Conservation (phyloP, 2,888 invertebrate genomes). For the Keiferia lycopersicella region DNA sequence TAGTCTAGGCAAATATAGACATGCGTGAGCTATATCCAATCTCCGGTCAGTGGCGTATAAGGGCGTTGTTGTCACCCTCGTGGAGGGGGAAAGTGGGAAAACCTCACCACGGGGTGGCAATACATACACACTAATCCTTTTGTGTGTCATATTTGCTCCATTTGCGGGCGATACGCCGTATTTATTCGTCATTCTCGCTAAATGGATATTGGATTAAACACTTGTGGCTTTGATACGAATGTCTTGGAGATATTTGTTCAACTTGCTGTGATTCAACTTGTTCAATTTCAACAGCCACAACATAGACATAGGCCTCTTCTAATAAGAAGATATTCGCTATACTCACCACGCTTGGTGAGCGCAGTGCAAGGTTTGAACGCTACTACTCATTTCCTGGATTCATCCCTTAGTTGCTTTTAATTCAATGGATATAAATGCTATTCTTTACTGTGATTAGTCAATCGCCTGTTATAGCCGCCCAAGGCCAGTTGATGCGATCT, state of each 20-base stretch:
- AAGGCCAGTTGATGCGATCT: not conserved
- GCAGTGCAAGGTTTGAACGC: no score
- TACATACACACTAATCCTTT: slow-evolving; percentile 32
- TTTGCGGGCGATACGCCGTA: slow-evolving; percentile 21
- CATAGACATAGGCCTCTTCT: no score
- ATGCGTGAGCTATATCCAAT: slow-evolving; percentile 48
- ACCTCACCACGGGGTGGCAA: slow-evolving; percentile 20
- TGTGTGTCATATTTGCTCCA: slow-evolving; percentile 32
- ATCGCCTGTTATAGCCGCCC: no score
- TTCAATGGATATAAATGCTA: no score
- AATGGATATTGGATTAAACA: slow-evolving; percentile 10
- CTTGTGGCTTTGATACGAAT: slow-evolving; percentile 13
- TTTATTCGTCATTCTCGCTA: slow-evolving; percentile 9
- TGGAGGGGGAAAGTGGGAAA: slow-evolving; percentile 29
- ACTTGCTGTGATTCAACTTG: not conserved
- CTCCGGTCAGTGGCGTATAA: slow-evolving; percentile 60
- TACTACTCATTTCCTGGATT: no score
- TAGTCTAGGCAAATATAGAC: slow-evolving; percentile 51
- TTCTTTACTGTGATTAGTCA: not conserved
- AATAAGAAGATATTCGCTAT: no score
- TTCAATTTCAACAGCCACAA: no score
- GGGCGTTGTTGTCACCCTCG: slow-evolving; percentile 43
- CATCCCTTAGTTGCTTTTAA: no score
- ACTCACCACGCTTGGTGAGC: no score
- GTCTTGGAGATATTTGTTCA: not conserved